Evolutionary conservation across 2,113 vertebrate species (phyloP).

Genomic region (Bubo blakistoni): DNA sequence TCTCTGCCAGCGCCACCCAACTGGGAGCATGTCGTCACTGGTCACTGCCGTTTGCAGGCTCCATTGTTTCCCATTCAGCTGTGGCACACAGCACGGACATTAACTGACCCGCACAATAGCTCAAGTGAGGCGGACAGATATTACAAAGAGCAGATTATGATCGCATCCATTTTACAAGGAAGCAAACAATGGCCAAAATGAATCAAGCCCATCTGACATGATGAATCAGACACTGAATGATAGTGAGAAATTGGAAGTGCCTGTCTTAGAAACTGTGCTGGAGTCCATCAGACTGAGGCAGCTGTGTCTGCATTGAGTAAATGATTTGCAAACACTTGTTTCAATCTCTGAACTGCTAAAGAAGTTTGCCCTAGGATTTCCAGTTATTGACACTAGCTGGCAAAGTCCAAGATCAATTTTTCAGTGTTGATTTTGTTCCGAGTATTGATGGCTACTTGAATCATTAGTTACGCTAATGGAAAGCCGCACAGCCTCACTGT

Average conservation of each 20-base stretch:
- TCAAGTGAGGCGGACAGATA: neutral
- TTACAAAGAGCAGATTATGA: constrained; percentile 7
- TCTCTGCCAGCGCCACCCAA: neutral
- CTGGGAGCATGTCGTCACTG: accelerated
- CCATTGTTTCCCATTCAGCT: neutral
- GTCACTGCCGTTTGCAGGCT: neutral
- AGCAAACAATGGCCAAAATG: constrained; percentile 9
- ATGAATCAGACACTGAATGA: constrained; percentile 8
- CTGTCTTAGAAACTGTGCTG: neutral
- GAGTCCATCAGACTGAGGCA: neutral
- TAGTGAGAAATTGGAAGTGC: neutral
- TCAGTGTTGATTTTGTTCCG: neutral
- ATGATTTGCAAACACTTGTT: neutral
- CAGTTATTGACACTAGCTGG: neutral
- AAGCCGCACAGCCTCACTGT: neutral
- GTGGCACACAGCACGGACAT: accelerated
- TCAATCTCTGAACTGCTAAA: neutral
- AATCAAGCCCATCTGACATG: constrained; percentile 19
- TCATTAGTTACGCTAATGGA: neutral
- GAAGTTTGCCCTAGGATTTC: constrained; percentile 11
- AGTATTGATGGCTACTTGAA: neutral
- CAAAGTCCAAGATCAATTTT: constrained; percentile 4
- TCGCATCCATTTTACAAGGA: neutral
- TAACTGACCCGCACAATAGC: neutral
- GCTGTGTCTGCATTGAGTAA: neutral